Percentiles rank a stretch among this genome's conserved stretches.
These are phyloP conservation scores for Heliconius charithonia DNA, from an alignment of 2,888 invertebrate genomes.

Conservation along the genomic window DNA sequence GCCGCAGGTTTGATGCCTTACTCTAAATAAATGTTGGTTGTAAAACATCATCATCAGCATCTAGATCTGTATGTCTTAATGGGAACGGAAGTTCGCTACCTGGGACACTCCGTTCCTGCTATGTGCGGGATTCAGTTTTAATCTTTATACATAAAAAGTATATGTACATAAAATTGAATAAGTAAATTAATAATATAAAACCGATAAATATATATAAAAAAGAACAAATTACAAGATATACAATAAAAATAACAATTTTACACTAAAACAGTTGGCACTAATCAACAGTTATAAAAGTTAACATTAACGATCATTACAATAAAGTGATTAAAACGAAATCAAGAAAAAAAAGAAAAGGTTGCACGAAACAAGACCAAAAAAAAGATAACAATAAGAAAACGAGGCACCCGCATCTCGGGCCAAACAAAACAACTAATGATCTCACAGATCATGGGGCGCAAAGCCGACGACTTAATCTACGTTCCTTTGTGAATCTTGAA, in stretches of 20 bases:
- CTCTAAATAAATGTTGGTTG: no score
- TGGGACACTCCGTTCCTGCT: no score
- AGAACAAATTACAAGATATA: not conserved
- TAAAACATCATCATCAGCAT: no score
- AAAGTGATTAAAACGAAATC: conserved; percentile 14
- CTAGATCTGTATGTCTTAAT: no score
- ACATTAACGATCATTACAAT: conserved; percentile 1
- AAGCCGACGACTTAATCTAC: conserved; percentile 70
- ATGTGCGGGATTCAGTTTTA: no score
- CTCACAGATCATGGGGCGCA: conserved; percentile 45
- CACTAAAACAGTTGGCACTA: not conserved
- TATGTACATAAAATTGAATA: no score
- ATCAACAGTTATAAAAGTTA: conserved; percentile 1
- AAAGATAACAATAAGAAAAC: conserved; percentile 33
- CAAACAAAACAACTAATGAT: conserved; percentile 47
- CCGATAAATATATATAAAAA: no score
- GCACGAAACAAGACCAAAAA: conserved; percentile 14
- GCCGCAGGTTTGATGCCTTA: no score
- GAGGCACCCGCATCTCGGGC: conserved; percentile 36
- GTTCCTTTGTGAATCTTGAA: conserved; percentile 53
- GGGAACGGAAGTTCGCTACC: no score
- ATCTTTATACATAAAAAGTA: no score
- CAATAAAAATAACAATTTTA: not conserved
- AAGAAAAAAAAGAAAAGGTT: conserved; percentile 21
- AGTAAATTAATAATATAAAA: no score